These are phyloP conservation scores for Oscheius sp. DNA, from an alignment of 2,888 invertebrate species.

Conservation along the genomic window DNA sequence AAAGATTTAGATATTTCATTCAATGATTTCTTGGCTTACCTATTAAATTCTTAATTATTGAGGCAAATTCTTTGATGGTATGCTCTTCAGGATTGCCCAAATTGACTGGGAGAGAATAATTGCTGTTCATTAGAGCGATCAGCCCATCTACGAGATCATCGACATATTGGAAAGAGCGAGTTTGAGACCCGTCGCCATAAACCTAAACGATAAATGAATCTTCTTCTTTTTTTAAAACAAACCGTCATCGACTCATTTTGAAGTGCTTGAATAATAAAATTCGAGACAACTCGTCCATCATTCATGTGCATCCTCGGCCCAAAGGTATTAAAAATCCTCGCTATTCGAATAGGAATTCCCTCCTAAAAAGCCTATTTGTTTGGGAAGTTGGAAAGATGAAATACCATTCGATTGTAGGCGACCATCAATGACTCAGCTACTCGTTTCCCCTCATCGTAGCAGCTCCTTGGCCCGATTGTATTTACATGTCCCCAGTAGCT, in stretches of 20 bases:
- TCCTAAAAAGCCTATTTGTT: conserved; percentile 77
- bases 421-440: conserved; percentile 94
- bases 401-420: conserved; percentile 87
- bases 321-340: conserved; percentile 97
- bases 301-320: conserved; percentile 99
- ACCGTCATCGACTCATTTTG: conserved; percentile 93
- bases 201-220: conserved; percentile 70
- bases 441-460: conserved; percentile 99
- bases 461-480: conserved; percentile 87
- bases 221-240: neutral
- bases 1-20: neutral
- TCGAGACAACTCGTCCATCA: conserved; percentile 96
- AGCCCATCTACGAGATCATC: conserved; percentile 95
- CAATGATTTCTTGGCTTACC: conserved; percentile 68
- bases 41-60: conserved; percentile 73
- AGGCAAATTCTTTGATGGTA: conserved; percentile 82
- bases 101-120: conserved; percentile 91
- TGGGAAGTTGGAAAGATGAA: neutral
- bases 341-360: conserved; percentile 90
- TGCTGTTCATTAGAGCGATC: conserved; percentile 87
- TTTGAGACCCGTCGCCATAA: conserved; percentile 75
- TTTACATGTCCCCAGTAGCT: conserved; percentile 96
- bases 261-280: conserved; percentile 95
- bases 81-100: conserved; percentile 97
- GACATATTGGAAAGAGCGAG: conserved; percentile 97